Evolutionary conservation across 2,888 invertebrate species (phyloP).

Genomic region (Noctua comes): DNA sequence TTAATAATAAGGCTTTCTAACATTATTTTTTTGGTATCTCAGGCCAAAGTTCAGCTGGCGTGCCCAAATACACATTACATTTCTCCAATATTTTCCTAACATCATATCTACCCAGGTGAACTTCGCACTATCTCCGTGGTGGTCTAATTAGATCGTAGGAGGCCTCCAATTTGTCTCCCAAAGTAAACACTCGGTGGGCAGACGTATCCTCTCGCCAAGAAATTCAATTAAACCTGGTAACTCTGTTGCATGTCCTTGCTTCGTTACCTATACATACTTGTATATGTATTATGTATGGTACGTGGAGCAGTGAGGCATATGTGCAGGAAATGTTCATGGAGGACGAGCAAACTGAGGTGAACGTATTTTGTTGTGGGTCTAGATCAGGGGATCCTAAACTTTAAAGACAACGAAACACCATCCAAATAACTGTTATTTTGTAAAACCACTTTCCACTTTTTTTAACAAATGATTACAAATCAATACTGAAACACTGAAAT

Average conservation of each 20-base stretch:
- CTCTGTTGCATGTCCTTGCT: slow-evolving; percentile 75
- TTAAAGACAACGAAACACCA: too few relatives aligned
- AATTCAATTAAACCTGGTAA: slow-evolving; percentile 83
- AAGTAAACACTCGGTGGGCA: slow-evolving; percentile 77
- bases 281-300: slow-evolving; percentile 7
- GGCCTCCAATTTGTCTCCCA: slow-evolving; percentile 71
- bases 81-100: slow-evolving; percentile 43
- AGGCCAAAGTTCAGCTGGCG: not conserved
- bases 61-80: not conserved
- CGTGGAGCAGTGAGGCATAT: not conserved
- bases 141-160: slow-evolving; percentile 67
- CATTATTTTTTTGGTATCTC: not conserved
- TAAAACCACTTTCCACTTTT: too few relatives aligned
- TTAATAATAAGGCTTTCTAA: too few relatives aligned
- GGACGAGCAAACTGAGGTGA: not conserved
- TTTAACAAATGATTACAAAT: too few relatives aligned
- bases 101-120: slow-evolving; percentile 39
- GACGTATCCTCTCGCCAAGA: slow-evolving; percentile 75
- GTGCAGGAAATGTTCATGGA: not conserved
- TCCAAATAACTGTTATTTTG: too few relatives aligned
- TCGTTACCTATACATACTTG: slow-evolving; percentile 10
- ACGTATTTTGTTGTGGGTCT: not conserved
- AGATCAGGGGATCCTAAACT: too few relatives aligned
- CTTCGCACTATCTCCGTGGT: slow-evolving; percentile 37
- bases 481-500: too few relatives aligned